phyloP scores from a whole-genome alignment of 2,888 invertebrate species.

The Drosophila mimica region DNA sequence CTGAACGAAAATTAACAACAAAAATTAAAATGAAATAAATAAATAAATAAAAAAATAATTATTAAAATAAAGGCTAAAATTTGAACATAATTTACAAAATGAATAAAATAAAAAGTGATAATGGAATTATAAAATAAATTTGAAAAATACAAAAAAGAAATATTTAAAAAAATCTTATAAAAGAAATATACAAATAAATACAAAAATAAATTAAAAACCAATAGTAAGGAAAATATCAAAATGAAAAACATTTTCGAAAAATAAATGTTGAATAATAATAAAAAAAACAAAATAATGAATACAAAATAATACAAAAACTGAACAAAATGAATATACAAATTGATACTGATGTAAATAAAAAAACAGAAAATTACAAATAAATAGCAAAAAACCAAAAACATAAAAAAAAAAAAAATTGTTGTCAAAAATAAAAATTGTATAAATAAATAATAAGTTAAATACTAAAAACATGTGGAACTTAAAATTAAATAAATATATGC shows the following conservation, averaged over 20 bases:
- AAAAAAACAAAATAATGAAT: neutral
- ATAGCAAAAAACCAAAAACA: neutral
- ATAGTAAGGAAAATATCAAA: neutral
- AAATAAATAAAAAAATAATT: neutral
- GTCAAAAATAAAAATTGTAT: neutral
- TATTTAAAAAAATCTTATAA: neutral
- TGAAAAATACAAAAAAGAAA: neutral
- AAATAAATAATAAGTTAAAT: neutral
- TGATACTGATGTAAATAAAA: neutral
- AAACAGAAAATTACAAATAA: neutral
- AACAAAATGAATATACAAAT: neutral
- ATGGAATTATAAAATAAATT: neutral
- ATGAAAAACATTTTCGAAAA: neutral
- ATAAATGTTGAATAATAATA: neutral
- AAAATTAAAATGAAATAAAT: conserved; percentile 1
- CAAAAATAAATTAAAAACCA: neutral
- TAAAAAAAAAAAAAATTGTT: neutral
- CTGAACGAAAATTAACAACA: conserved; percentile 7
- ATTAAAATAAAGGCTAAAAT: conserved; percentile 5
- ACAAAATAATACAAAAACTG: neutral
- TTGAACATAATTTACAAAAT: neutral
- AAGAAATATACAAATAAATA: neutral
- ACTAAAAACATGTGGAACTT: neutral
- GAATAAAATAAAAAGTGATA: neutral
- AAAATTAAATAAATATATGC: neutral